A percentile compares a stretch with the other conserved stretches of the same genome.
Conservation (phyloP, 2,797 vertebrate genomes). For the Coregonus suidteri region DNA sequence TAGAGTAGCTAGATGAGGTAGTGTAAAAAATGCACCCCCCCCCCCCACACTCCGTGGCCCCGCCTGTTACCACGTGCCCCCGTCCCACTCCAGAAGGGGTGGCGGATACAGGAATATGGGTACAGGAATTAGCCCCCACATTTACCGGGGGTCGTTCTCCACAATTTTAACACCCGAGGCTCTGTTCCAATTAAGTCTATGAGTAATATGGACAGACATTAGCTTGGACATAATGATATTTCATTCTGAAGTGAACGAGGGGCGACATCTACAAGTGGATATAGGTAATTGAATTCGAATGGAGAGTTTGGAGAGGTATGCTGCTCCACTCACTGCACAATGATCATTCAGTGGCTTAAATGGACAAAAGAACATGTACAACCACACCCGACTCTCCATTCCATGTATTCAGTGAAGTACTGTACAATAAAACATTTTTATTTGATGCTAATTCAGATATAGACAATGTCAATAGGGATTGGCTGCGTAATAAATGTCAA, state of each 20-base stretch:
- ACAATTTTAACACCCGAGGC: constrained; percentile 61
- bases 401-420: constrained; percentile 23
- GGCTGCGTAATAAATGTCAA: constrained; percentile 71
- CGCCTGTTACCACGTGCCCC: background rate
- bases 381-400: constrained; percentile 61
- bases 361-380: constrained; percentile 53
- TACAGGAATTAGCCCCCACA: constrained; percentile 28
- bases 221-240: constrained; percentile 70
- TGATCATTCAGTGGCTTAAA: constrained; percentile 69
- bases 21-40: background rate
- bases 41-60: background rate
- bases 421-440: constrained; percentile 20
- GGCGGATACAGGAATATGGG: constrained; percentile 14
- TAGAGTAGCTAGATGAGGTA: constrained; percentile 39
- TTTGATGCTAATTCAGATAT: constrained; percentile 64
- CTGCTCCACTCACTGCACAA: constrained; percentile 48
- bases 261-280: constrained; percentile 64
- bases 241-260: constrained; percentile 62
- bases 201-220: constrained; percentile 69
- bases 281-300: constrained; percentile 72
- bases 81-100: constrained; percentile 19
- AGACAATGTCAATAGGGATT: constrained; percentile 69
- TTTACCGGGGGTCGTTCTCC: constrained; percentile 52
- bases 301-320: constrained; percentile 37
- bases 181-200: constrained; percentile 66